Base-by-base conservation (phyloP, 2,113 vertebrate species). In the Polyodon spathula region DNA sequence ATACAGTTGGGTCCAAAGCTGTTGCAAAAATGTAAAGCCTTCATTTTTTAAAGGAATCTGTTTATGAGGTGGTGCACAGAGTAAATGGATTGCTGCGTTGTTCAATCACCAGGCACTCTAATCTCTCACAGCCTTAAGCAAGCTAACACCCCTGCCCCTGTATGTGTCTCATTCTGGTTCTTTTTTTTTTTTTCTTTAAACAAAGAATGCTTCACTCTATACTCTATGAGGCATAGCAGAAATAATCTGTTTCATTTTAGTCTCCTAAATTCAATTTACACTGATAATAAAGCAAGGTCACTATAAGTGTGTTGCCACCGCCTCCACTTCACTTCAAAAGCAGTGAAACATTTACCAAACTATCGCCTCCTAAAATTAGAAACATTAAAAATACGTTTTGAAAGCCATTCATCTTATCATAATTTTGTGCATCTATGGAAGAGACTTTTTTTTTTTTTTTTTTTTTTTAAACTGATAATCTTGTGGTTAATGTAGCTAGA, bases 181-280 rank as follows among this genome's bases (percentile, higher is more conserved):
- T 70, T 75, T 66, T 51, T 4, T 71, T 63, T 44, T 66, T 73
- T 50, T n/a, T 50, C n/a, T 50, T 1, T 5, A 12, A 50, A 50
- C 11, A 5, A 5, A 50, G n/a, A 50, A 12, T 50, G 46, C 5
- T 50, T 10, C 6, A 50, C 5, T 50, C 11, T 50, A 12, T n/a
- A n/a, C n/a, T n/a, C 46, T 10, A 50, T 10, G n/a, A 50, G 1
- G 11, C 4, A 50, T 1, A 5, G n/a, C n/a, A n/a, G n/a, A n/a
- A n/a, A n/a, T 2, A 11, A 4, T 5, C 1, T 58, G 14, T 9
- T 9, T 40, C 27, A 27, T 16, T 58, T 43, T 40, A 17, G 27
- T 44, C 7, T n/a, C 40, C 15, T 16, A 38, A n/a, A 12, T 56
- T 63, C 16, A 27, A 40, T 63, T 43, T 57, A 9, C 57, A 38